Conservation (phyloP, 1,140 invertebrate genomes). For the Meloidogyne floridensis region DNA sequence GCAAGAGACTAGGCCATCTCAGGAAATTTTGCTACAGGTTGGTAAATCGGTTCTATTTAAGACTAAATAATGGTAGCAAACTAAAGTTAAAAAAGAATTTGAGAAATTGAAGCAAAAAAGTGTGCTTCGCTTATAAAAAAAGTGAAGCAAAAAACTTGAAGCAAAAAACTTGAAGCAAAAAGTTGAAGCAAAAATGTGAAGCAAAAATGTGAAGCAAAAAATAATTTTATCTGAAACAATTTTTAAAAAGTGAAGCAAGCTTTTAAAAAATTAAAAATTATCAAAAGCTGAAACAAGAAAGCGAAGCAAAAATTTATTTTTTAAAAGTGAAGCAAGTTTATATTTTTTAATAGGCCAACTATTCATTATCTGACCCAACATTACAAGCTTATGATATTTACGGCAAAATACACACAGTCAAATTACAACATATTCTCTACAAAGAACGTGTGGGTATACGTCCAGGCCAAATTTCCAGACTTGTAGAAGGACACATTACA, state of each 20-base stretch:
- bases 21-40: slow-evolving; percentile 68
- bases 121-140: too few relatives aligned
- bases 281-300: background rate
- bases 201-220: too few relatives aligned
- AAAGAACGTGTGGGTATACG: slow-evolving; percentile 94
- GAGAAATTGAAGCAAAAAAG: too few relatives aligned
- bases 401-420: slow-evolving; percentile 97
- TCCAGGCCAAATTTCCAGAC: slow-evolving; percentile 71
- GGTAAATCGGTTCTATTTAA: background rate
- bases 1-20: slow-evolving; percentile 85
- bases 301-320: background rate
- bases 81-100: too few relatives aligned
- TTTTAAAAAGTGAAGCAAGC: background rate
- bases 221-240: too few relatives aligned
- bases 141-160: too few relatives aligned
- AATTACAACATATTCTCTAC: slow-evolving; percentile 96
- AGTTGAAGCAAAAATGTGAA: too few relatives aligned
- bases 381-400: slow-evolving; percentile 78
- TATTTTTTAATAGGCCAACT: slow-evolving; percentile 54
- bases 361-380: slow-evolving; percentile 60
- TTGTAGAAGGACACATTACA: slow-evolving; percentile 82
- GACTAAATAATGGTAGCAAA: background rate
- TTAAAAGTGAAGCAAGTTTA: slow-evolving; percentile 12
- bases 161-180: background rate
- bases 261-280: background rate